Evolutionary conservation across 1,140 invertebrate species (phyloP).

Genomic region (Drosophila guanche): DNA sequence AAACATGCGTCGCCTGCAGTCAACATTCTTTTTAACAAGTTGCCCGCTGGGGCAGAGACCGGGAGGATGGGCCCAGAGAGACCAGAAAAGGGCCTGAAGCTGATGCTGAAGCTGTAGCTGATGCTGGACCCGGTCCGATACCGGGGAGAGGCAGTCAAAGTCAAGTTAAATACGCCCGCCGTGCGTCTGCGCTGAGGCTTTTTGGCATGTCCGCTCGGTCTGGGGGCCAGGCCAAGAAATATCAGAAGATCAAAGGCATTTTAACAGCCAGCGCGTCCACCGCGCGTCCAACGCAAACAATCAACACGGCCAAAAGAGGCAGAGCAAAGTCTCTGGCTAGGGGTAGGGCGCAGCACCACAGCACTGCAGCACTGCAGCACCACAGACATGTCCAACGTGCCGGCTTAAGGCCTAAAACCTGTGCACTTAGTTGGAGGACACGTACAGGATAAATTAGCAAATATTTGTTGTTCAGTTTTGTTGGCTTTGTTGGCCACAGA

Average conservation of each 20-base stretch:
- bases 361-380: slow-evolving; percentile 21
- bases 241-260: slow-evolving; percentile 82
- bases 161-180: slow-evolving; percentile 80
- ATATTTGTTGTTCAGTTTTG: slow-evolving; percentile 70
- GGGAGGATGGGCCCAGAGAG: slow-evolving; percentile 10
- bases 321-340: slow-evolving; percentile 6
- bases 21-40: slow-evolving; percentile 81
- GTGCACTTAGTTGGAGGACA: slow-evolving; percentile 81
- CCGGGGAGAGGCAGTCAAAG: slow-evolving; percentile 41
- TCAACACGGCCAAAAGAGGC: slow-evolving; percentile 65
- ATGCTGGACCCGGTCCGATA: slow-evolving; percentile 3
- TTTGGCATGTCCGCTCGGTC: slow-evolving; percentile 39
- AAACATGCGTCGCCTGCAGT: slow-evolving; percentile 74
- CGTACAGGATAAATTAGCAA: slow-evolving; percentile 82
- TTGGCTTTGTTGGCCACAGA: slow-evolving; percentile 9
- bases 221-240: slow-evolving; percentile 52
- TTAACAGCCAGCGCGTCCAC: slow-evolving; percentile 71
- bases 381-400: slow-evolving; percentile 50
- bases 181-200: slow-evolving; percentile 52
- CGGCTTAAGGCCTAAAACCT: slow-evolving; percentile 75
- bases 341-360: slow-evolving; percentile 9
- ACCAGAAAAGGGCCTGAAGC: slow-evolving; percentile 56
- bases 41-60: slow-evolving; percentile 44
- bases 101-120: slow-evolving; percentile 6
- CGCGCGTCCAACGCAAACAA: slow-evolving; percentile 68